phyloP scores from a whole-genome alignment of 92 coral and sea anemone genomes.

The Palythoa caribaeorum region DNA sequence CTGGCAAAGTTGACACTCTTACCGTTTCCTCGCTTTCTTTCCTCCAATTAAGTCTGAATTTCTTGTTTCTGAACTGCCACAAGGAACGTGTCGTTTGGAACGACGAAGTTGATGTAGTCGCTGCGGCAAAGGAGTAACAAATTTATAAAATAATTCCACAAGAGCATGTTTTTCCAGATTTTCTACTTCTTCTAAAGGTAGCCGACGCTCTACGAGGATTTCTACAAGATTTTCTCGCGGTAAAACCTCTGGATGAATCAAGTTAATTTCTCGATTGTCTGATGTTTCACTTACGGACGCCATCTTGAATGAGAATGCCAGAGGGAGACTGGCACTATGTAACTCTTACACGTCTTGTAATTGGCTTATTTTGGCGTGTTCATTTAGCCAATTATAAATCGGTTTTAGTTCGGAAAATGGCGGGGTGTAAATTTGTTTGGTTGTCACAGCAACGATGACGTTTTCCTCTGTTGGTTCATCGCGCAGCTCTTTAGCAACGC shows the following conservation, averaged over 20 bases:
- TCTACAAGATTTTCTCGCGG: constrained; percentile 81
- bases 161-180: constrained; percentile 77
- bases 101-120: constrained; percentile 85
- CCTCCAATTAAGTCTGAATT: constrained; percentile 8
- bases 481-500: constrained; percentile 96
- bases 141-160: constrained; percentile 82
- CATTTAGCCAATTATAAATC: constrained; percentile 9
- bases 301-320: constrained; percentile 16
- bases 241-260: constrained; percentile 92
- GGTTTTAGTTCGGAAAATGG: constrained; percentile 33
- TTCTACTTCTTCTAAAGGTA: constrained; percentile 69
- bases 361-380: background rate
- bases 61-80: constrained; percentile 24
- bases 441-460: constrained; percentile 89
- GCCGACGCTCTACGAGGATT: constrained; percentile 76
- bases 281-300: constrained; percentile 43
- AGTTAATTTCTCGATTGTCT: constrained; percentile 10
- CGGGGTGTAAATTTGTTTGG: constrained; percentile 62
- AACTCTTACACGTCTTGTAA: background rate
- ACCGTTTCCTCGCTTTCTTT: constrained; percentile 68
- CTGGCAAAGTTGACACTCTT: background rate
- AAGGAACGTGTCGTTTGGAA: constrained; percentile 68
- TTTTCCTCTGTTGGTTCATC: constrained; percentile 52
- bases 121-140: constrained; percentile 91
- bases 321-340: constrained; percentile 30